Conservation (phyloP, 2,797 vertebrate genomes). For the Notoglanidium macrostoma region DNA sequence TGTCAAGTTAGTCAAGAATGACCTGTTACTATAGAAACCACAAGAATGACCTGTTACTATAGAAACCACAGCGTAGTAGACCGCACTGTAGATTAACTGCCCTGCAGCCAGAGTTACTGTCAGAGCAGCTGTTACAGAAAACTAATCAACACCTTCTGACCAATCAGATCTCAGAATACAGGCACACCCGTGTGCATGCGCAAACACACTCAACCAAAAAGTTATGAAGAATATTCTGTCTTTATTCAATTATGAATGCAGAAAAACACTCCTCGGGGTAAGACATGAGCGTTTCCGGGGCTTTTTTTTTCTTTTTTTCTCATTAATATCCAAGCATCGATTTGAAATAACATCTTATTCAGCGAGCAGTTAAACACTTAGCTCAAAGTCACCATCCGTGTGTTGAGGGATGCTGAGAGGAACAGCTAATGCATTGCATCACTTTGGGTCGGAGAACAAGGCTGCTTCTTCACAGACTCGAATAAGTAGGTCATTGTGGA, state of each 20-base stretch:
- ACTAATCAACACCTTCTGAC: neutral
- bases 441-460: conserved; percentile 68
- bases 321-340: neutral
- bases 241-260: neutral
- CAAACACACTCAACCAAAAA: too few relatives aligned
- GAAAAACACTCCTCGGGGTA: neutral
- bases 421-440: conserved; percentile 62
- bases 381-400: neutral
- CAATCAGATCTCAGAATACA: neutral
- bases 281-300: neutral
- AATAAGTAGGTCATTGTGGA: conserved; percentile 76
- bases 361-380: neutral
- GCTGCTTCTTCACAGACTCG: conserved; percentile 65
- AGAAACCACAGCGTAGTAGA: neutral
- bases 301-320: neutral
- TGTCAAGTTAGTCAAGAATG: neutral
- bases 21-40: neutral
- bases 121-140: neutral
- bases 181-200: too few relatives aligned
- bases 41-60: neutral
- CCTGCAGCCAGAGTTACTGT: neutral
- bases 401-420: conserved; percentile 45
- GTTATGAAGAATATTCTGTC: neutral
- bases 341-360: neutral
- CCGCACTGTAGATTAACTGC: neutral